Percentiles rank a stretch among this genome's conserved stretches.
These are phyloP conservation scores for Ctenomys sociabilis DNA, from an alignment of 2,113 vertebrate species.

Conservation along the genomic window DNA sequence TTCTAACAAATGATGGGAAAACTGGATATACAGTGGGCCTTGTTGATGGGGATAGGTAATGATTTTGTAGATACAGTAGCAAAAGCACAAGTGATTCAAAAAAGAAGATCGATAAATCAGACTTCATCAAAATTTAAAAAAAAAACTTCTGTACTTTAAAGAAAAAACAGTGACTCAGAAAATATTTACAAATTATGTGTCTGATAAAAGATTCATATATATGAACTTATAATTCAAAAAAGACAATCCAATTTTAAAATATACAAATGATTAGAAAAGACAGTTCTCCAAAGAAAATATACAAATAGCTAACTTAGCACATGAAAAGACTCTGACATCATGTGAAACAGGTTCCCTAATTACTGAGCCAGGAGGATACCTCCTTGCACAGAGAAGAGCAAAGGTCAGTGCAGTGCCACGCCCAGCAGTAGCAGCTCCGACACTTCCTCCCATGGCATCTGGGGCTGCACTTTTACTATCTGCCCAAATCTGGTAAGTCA, in stretches of 20 bases:
- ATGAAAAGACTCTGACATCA: neutral
- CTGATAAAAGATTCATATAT: neutral
- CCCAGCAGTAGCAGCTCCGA: no score
- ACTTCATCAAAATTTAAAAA: neutral
- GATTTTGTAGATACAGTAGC: neutral
- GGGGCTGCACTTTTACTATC: neutral
- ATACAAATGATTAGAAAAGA: neutral
- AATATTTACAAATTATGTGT: neutral
- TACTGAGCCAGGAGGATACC: neutral
- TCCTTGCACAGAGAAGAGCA: neutral
- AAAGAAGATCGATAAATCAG: neutral
- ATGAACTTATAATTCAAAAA: neutral
- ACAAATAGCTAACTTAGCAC: neutral
- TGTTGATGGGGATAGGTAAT: neutral
- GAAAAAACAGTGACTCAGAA: neutral
- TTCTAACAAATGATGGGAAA: neutral
- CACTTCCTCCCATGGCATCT: neutral
- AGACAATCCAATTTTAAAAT: slow-evolving; percentile 14
- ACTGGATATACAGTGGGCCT: neutral
- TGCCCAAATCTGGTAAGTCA: neutral
- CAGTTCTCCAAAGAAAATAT: neutral
- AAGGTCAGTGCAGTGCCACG: neutral
- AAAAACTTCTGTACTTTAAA: neutral
- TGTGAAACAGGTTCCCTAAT: neutral
- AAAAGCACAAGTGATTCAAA: neutral